Evolutionary conservation across 2,113 vertebrate genomes (phyloP), one percentile per base, ranked within the genome.

Genomic region (Ammodytes dubius): DNA sequence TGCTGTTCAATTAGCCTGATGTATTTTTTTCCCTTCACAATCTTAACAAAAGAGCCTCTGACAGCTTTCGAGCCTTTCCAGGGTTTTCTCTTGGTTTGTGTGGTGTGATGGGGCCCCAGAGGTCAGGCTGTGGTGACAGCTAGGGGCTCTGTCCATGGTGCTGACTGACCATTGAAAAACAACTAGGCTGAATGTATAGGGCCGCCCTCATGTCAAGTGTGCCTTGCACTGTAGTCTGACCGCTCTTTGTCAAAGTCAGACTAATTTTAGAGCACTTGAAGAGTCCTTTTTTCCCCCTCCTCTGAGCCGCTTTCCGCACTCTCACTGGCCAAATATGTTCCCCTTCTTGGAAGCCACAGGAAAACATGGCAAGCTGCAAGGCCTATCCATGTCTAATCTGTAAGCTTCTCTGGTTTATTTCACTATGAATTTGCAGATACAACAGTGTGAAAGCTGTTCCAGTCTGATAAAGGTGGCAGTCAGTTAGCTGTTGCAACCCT

Each of bases 91-190:
- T 6, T 69, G 57, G 69, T 79, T 77, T 80, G 63, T 67, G 61
- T 76, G 63, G 37, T 42, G 50, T 42, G 37, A 52, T 2, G 19
- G 71, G 83, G 81, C 76, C 86, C 58, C 85, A 70, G 79, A 68
- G 91, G 89, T 93, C 92, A 89, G 47, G 58, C 73, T 42, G 79
- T 68, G 70, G 83, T 75, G 77, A 88, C 53, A 6, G 27, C 27
- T 27, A 27, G 39, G 15, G 60, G 54, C 91, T 86, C 92, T 94
- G 89, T 95, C 92, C 91, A 84, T 92, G 94, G 94, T 95, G 77
- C 94, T 95, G 93, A 93, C 77, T 85, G 82, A 74, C 81, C 79
- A 78, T 87, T 74, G 27, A 27, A 58, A 59, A 85, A 86, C 49
- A 72, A 61, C 42, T 58, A 27, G 65, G 57, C n/a, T 47, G n/a